A percentile compares a stretch with the other conserved stretches of the same genome.
phyloP scores from a whole-genome alignment of 1,140 invertebrate species.

The Saxidomus purpurata region DNA sequence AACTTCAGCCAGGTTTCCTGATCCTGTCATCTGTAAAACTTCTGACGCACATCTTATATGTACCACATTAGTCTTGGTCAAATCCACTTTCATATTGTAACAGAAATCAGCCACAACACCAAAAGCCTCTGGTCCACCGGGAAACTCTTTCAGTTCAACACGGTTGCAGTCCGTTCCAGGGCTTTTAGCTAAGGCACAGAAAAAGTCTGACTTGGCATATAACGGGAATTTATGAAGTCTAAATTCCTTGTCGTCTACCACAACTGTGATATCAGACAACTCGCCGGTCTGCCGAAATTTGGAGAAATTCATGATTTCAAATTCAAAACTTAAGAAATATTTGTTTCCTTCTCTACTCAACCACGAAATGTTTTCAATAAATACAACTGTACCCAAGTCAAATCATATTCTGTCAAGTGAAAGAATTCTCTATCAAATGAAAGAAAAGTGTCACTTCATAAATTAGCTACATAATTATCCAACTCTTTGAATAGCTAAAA shows the following conservation, averaged over 20 bases:
- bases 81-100: constrained; percentile 83
- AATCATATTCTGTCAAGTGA: too few species aligned
- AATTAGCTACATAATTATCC: too few species aligned
- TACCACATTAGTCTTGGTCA: constrained; percentile 83
- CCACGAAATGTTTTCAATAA: too few species aligned
- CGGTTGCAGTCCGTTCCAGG: constrained; percentile 63
- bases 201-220: constrained; percentile 84
- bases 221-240: constrained; percentile 85
- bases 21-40: constrained; percentile 82
- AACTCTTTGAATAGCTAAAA: too few species aligned
- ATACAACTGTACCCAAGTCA: too few species aligned
- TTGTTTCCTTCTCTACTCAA: too few species aligned
- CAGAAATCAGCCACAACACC: constrained; percentile 84
- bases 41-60: constrained; percentile 83
- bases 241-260: constrained; percentile 77
- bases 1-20: constrained; percentile 82
- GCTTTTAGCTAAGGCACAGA: constrained; percentile 78
- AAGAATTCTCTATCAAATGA: too few species aligned
- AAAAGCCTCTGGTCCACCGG: constrained; percentile 84
- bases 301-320: constrained; percentile 82
- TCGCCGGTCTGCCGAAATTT: constrained; percentile 84
- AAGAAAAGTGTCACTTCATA: too few species aligned
- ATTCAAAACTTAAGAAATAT: too few species aligned
- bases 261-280: constrained; percentile 83
- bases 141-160: constrained; percentile 82